Evolutionary conservation across 2,797 vertebrate species (phyloP).

Genomic region (Anas acuta): DNA sequence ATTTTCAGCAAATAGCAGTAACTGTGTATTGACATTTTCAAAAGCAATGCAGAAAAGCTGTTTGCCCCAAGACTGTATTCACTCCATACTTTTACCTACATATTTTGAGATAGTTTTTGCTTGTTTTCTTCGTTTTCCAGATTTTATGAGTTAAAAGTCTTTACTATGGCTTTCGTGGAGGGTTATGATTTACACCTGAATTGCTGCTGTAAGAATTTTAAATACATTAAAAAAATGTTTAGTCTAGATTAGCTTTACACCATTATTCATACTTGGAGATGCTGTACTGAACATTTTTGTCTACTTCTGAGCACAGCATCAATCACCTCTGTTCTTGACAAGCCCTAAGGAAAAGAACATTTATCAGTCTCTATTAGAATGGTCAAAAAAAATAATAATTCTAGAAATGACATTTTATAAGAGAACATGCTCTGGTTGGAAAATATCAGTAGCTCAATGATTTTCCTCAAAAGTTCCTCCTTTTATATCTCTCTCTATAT

Average conservation of each 20-base stretch:
- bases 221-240: slow-evolving; percentile 33
- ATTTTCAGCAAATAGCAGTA: neutral
- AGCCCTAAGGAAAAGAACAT: slow-evolving; percentile 68
- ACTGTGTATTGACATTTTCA: neutral
- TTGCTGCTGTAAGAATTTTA: slow-evolving; percentile 27
- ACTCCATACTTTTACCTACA: neutral
- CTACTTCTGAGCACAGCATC: slow-evolving; percentile 72
- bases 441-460: slow-evolving; percentile 48
- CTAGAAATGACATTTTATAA: slow-evolving; percentile 26
- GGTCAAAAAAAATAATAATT: slow-evolving; percentile 65
- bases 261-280: slow-evolving; percentile 68
- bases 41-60: neutral
- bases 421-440: slow-evolving; percentile 47
- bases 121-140: neutral
- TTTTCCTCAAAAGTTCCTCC: slow-evolving; percentile 5
- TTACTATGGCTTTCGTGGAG: slow-evolving; percentile 6
- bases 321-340: slow-evolving; percentile 72
- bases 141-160: slow-evolving; percentile 6
- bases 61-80: neutral
- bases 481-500: no score
- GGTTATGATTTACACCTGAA: slow-evolving; percentile 34
- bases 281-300: slow-evolving; percentile 58
- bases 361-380: slow-evolving; percentile 71
- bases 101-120: neutral
- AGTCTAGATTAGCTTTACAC: slow-evolving; percentile 32